These are phyloP conservation scores for Sinocyclocheilus anshuiensis DNA, from an alignment of 2,113 vertebrate genomes.

Conservation along the genomic window DNA sequence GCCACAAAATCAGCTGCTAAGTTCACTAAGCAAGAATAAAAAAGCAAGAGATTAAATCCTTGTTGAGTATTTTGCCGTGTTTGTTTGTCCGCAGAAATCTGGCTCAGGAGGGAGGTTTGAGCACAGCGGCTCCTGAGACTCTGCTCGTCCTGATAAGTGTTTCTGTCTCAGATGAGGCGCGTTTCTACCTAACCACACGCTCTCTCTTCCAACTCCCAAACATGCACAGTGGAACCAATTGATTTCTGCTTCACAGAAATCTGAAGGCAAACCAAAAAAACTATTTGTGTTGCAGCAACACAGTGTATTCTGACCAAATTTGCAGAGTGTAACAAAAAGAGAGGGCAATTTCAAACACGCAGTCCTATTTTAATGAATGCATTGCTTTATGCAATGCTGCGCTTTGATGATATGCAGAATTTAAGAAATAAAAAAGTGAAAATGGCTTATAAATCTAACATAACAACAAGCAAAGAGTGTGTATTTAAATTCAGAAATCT, in stretches of 20 bases:
- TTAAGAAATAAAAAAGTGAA: background rate
- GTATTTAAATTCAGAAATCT: conserved; percentile 12
- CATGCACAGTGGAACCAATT: conserved; percentile 27
- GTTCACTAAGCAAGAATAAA: conserved; percentile 13
- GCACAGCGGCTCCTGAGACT: conserved; percentile 40
- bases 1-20: conserved; percentile 16
- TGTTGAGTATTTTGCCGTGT: conserved; percentile 26
- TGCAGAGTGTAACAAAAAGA: conserved; percentile 1
- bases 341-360: background rate
- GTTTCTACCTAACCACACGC: conserved; percentile 30
- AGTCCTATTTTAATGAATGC: conserved; percentile 14
- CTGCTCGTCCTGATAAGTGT: conserved; percentile 45
- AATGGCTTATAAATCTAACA: background rate
- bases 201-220: conserved; percentile 25
- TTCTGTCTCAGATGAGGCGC: background rate
- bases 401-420: conserved; percentile 42
- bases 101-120: conserved; percentile 29
- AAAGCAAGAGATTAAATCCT: conserved; percentile 20
- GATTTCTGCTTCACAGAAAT: conserved; percentile 30
- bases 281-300: conserved; percentile 6
- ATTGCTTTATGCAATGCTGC: background rate
- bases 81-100: conserved; percentile 25
- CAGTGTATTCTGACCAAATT: conserved; percentile 17
- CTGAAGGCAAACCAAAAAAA: conserved; percentile 22
- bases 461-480: conserved; percentile 2